Conservation (phyloP, 2,888 invertebrate genomes). For the Tenthredo mesomela region DNA sequence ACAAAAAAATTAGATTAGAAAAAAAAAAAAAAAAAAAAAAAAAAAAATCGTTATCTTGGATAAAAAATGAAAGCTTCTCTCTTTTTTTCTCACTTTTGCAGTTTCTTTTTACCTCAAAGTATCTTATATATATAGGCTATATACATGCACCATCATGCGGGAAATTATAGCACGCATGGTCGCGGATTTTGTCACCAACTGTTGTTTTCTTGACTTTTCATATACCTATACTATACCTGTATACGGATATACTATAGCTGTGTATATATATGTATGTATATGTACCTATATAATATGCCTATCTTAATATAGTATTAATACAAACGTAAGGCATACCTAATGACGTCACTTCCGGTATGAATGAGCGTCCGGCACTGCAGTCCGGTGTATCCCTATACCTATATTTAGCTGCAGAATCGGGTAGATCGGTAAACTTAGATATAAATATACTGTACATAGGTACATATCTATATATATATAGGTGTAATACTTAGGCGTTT, state of each 20-base stretch:
- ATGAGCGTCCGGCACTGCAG: slow-evolving; percentile 32
- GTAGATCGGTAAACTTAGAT: slow-evolving; percentile 7
- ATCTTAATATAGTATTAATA: not conserved
- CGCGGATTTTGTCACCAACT: slow-evolving; percentile 35
- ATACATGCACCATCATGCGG: not conserved
- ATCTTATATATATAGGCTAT: not conserved
- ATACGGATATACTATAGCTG: not conserved
- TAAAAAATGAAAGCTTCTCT: not conserved
- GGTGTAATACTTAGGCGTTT: too few relatives aligned
- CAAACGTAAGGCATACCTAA: slow-evolving; percentile 10
- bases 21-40: not conserved
- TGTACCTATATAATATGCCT: not conserved
- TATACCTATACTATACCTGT: not conserved
- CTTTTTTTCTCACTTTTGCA: not conserved
- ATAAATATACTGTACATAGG: not conserved
- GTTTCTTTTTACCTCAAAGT: not conserved
- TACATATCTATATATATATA: too few relatives aligned
- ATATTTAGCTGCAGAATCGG: not conserved
- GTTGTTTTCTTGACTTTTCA: slow-evolving; percentile 17
- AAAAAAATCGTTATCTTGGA: not conserved
- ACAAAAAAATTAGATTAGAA: too few relatives aligned
- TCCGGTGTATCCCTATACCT: slow-evolving; percentile 13
- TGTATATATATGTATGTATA: not conserved
- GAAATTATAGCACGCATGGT: slow-evolving; percentile 26
- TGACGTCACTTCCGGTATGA: slow-evolving; percentile 41